Evolutionary conservation across 2,888 invertebrate genomes (phyloP), one percentile per base, ranked within the genome.

Genomic region (Creontiades dilutus): DNA sequence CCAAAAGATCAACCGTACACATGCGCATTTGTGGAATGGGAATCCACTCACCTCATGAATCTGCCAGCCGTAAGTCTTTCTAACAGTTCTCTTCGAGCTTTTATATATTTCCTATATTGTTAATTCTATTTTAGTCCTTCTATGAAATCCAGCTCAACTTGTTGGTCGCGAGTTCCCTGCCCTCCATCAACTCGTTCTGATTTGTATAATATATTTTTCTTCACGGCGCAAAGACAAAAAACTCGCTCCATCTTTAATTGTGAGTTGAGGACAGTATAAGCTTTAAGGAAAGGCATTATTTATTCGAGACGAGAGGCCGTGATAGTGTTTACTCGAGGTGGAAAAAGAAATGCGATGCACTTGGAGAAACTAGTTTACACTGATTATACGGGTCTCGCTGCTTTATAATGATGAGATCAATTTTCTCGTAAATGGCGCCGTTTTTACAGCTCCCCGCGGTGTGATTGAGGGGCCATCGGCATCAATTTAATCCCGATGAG

Each of bases 341-440:
- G 68, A 27, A 68, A 68, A 68, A 68, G 27, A 68, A 68, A 9
- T 68, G 68, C 68, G 11, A 23, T 23, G 68, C 68, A 68, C 68
- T 68, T 68, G 23, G 68, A 68, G 68, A 68, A 68, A 68, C 68
- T 68, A 68, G 68, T 68, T 68, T 68, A 68, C 68, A 68, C 23
- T 68, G 68, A 68, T 68, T 68, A 68, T 68, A 68, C 68, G 68
- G 23, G 68, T 68, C 68, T 68, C 27, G 68, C 68, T 68, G 68
- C 68, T 68, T 68, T 68, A 68, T 68, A 68, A 68, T 68, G 68
- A 68, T 68, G 68, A 68, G 68, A 68, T 68, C 68, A 68, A 68
- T 68, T 61, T 68, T 23, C 68, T 68, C 68, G 68, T 68, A 68
- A 68, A 68, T 23, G 68, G 19, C 23, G 68, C 68, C n/a, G 68